A percentile compares a stretch with the other conserved stretches of the same genome.
Evolutionary conservation across 2,113 vertebrate genomes (phyloP).

Genomic region (Phaethornis superciliosus): DNA sequence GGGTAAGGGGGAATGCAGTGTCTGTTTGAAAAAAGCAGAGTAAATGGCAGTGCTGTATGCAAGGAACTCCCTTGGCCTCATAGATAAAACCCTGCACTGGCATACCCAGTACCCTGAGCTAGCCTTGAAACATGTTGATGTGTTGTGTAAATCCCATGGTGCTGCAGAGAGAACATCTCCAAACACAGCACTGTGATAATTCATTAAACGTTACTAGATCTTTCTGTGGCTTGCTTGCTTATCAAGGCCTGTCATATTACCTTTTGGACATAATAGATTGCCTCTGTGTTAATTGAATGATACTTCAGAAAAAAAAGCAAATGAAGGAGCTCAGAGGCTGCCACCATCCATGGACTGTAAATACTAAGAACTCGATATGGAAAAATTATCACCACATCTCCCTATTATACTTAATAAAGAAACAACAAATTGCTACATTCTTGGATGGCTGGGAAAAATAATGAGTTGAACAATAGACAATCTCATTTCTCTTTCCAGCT

Average conservation of each 20-base stretch:
- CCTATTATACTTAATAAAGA: conserved; percentile 58
- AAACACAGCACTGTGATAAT: not conserved
- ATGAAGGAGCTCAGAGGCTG: conserved; percentile 43
- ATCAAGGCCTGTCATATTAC: conserved; percentile 31
- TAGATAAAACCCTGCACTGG: not conserved
- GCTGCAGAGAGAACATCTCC: not conserved
- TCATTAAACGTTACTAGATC: conserved; percentile 24
- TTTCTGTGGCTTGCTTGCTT: conserved; percentile 10
- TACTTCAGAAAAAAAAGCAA: conserved; percentile 38
- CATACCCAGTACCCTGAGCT: not conserved
- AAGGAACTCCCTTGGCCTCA: not conserved
- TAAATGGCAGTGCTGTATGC: not conserved
- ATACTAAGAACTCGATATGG: conserved; percentile 18
- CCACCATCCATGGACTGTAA: conserved; percentile 4
- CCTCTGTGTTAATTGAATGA: conserved; percentile 47
- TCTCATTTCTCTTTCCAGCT: conserved; percentile 61
- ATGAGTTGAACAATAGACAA: conserved; percentile 43
- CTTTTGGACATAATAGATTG: conserved; percentile 44
- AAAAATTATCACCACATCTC: conserved; percentile 67
- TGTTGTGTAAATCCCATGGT: not conserved
- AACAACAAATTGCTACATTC: conserved; percentile 53
- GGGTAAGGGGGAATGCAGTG: not conserved
- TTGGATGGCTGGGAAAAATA: conserved; percentile 5
- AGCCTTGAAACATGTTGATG: not conserved
- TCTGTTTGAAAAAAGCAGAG: not conserved